A percentile compares a stretch with the other conserved stretches of the same genome.
Conservation (phyloP, 2,888 invertebrate genomes). For the Epinotia ramella region DNA sequence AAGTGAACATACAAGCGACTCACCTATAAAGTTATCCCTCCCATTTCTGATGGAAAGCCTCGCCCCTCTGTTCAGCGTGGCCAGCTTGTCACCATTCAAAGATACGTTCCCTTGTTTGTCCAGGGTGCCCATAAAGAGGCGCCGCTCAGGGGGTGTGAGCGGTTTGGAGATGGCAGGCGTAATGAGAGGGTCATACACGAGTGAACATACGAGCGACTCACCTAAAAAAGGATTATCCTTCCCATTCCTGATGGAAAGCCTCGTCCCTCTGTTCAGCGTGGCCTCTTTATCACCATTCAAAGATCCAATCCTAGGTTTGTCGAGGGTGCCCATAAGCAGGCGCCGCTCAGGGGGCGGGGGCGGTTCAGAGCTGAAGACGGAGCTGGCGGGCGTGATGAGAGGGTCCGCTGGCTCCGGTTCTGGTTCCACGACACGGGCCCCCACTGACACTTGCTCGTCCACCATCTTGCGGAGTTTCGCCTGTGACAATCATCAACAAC, state of each 20-base stretch:
- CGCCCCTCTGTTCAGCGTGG: conserved; percentile 73
- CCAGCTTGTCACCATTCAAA: conserved; percentile 76
- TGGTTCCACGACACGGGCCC: conserved; percentile 84
- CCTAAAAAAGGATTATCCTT: conserved; percentile 82
- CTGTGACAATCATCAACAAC: conserved; percentile 66
- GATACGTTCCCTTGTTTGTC: conserved; percentile 80
- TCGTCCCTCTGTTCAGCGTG: conserved; percentile 72
- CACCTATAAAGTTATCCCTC: conserved; percentile 79
- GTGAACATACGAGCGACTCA: conserved; percentile 21
- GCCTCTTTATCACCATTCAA: conserved; percentile 78
- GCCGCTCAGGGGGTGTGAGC: conserved; percentile 74
- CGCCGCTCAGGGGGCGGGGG: conserved; percentile 76
- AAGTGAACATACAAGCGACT: conserved; percentile 10
- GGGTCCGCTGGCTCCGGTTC: conserved; percentile 82
- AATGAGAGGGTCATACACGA: conserved; percentile 73
- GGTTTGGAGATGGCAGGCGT: conserved; percentile 78
- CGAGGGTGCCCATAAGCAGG: conserved; percentile 77
- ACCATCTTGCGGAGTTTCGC: conserved; percentile 95
- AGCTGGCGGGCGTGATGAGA: conserved; percentile 83
- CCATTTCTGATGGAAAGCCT: conserved; percentile 78
- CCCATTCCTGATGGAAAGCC: conserved; percentile 78
- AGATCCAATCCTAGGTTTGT: conserved; percentile 77
- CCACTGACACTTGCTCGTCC: conserved; percentile 92
- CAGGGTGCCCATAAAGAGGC: conserved; percentile 76
- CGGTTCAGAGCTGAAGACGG: conserved; percentile 69